phyloP scores from a whole-genome alignment of 1,140 invertebrate species.

The Bactericera cockerelli region DNA sequence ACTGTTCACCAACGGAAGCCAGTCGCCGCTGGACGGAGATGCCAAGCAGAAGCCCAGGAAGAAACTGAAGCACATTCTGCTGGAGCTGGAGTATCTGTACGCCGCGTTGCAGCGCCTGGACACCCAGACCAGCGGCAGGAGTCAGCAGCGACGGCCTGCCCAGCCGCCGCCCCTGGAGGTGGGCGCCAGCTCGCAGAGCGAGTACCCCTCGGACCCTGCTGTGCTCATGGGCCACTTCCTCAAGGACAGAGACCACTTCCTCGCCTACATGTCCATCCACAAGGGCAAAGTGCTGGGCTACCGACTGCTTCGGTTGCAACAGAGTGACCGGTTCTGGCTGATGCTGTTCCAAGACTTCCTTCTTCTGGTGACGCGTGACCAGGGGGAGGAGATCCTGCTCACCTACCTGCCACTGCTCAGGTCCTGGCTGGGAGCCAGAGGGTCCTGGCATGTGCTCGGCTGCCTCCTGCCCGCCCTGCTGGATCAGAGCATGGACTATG shows the following conservation, averaged over 20 bases:
- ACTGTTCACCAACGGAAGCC: neutral
- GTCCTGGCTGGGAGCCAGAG: neutral
- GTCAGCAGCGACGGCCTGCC: too few relatives aligned
- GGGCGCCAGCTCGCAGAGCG: neutral
- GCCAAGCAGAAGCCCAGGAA: slow-evolving; percentile 2
- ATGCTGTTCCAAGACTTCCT: slow-evolving; percentile 8
- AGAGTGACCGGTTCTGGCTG: slow-evolving; percentile 7
- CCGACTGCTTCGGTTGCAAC: slow-evolving; percentile 6
- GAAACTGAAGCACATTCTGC: slow-evolving; percentile 14
- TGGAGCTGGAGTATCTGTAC: slow-evolving; percentile 14
- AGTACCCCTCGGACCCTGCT: neutral
- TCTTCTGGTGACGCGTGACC: slow-evolving; percentile 2
- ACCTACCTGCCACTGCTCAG: slow-evolving; percentile 10
- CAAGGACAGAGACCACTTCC: slow-evolving; percentile 11
- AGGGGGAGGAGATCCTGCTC: neutral
- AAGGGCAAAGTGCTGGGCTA: slow-evolving; percentile 14
- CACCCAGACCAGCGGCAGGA: too few relatives aligned
- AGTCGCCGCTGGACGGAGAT: neutral
- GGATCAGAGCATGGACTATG: neutral
- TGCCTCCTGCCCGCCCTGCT: too few relatives aligned
- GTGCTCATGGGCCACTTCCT: neutral
- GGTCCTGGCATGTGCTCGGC: neutral
- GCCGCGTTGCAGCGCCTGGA: too few relatives aligned
- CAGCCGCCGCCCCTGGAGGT: neutral
- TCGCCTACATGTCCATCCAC: slow-evolving; percentile 11